Evolutionary conservation across 2,797 vertebrate species (phyloP).

Genomic region (Zalophus californianus): DNA sequence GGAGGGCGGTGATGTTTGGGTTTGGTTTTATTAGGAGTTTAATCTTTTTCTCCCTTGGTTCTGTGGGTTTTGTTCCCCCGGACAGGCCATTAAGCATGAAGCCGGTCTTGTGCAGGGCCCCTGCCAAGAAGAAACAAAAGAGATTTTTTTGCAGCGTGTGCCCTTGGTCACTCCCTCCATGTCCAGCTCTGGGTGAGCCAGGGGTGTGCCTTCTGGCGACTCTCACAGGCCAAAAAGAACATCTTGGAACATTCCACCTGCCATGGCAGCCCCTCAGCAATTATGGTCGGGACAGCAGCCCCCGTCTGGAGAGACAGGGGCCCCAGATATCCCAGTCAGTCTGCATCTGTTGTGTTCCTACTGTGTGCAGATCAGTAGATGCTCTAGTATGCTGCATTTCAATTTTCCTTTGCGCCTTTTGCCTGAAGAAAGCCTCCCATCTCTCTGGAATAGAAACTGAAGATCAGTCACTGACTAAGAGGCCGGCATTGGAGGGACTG

Average conservation of each 20-base stretch:
- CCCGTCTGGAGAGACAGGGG: neutral
- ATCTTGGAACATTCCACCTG: neutral
- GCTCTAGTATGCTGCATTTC: neutral
- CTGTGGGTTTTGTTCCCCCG: neutral
- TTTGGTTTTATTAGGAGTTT: conserved; percentile 80
- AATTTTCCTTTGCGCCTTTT: neutral
- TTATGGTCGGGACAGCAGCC: neutral
- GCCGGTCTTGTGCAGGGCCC: neutral
- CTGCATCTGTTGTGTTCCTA: neutral
- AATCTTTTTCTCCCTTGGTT: conserved; percentile 73
- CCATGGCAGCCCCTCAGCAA: neutral
- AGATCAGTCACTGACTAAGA: neutral
- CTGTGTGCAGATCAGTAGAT: neutral
- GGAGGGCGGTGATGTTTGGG: conserved; percentile 67
- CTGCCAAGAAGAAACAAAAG: conserved; percentile 68
- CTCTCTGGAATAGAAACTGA: neutral
- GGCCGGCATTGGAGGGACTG: neutral
- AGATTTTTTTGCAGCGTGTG: conserved; percentile 24
- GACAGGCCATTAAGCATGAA: conserved; percentile 61
- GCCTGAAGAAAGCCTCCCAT: neutral
- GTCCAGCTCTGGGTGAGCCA: conserved; percentile 42
- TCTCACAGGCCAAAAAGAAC: neutral
- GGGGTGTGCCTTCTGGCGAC: conserved; percentile 25
- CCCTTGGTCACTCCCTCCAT: neutral
- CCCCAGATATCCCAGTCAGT: neutral